Evolutionary conservation across 2,113 vertebrate genomes (phyloP).

Genomic region (Toxotes chatareus): DNA sequence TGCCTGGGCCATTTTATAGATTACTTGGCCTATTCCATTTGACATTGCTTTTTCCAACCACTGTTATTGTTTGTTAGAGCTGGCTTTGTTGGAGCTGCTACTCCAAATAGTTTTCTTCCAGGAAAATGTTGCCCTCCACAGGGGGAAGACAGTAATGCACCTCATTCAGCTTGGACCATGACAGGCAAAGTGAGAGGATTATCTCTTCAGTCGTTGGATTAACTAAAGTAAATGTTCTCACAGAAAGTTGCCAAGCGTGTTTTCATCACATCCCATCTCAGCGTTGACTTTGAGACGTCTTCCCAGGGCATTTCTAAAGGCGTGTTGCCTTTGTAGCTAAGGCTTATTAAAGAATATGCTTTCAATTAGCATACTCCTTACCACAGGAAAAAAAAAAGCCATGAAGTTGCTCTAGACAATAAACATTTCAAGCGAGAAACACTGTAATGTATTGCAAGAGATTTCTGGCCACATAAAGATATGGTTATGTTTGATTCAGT

Average conservation of each 20-base stretch:
- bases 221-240: slow-evolving; percentile 69
- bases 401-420: slow-evolving; percentile 39
- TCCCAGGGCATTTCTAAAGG: slow-evolving; percentile 37
- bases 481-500: slow-evolving; percentile 73
- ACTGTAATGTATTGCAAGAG: slow-evolving; percentile 45
- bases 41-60: slow-evolving; percentile 15
- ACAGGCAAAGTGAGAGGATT: slow-evolving; percentile 51
- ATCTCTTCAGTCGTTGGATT: slow-evolving; percentile 52
- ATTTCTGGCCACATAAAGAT: slow-evolving; percentile 71
- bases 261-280: slow-evolving; percentile 25
- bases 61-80: slow-evolving; percentile 35
- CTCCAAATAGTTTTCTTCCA: neutral
- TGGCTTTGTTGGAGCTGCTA: slow-evolving; percentile 22
- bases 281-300: slow-evolving; percentile 55
- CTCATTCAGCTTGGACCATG: neutral
- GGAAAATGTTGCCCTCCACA: slow-evolving; percentile 61
- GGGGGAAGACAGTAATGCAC: slow-evolving; percentile 24
- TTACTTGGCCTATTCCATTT: slow-evolving; percentile 48
- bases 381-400: neutral
- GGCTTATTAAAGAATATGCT: slow-evolving; percentile 58
- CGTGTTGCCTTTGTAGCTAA: slow-evolving; percentile 7
- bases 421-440: slow-evolving; percentile 61
- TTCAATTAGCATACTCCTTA: slow-evolving; percentile 63
- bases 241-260: slow-evolving; percentile 56
- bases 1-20: slow-evolving; percentile 62